A percentile compares a stretch with the other conserved stretches of the same genome.
Conservation (phyloP, 2,113 vertebrate genomes). For the Marmota flaviventris region DNA sequence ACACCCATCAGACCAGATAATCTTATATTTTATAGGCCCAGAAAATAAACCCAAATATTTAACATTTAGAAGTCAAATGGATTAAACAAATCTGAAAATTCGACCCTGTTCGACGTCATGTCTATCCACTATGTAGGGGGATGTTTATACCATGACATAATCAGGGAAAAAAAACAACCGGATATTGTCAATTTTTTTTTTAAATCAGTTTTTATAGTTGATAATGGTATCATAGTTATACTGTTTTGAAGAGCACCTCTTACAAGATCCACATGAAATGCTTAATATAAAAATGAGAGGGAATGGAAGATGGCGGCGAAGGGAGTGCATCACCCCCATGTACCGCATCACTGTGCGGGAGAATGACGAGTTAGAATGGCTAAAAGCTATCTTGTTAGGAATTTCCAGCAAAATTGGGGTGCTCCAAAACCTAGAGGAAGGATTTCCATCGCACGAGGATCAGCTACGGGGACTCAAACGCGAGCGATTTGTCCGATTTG, state of each 20-base stretch:
- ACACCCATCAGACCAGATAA: not conserved
- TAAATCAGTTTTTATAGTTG: not conserved
- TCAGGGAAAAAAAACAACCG: no score
- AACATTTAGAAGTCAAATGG: not conserved
- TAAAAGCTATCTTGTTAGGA: no score
- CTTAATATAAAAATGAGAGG: not conserved
- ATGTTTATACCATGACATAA: not conserved
- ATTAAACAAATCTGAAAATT: constrained; percentile 26
- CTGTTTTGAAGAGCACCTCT: not conserved
- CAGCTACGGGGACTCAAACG: no score
- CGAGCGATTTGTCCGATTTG: no score
- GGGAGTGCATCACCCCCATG: no score
- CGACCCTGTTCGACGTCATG: not conserved
- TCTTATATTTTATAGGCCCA: not conserved
- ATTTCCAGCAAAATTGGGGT: no score
- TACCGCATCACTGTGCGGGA: no score
- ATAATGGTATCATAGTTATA: no score
- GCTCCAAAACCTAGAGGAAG: no score
- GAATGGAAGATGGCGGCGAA: no score
- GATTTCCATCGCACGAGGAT: no score
- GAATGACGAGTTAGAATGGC: no score
- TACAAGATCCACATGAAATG: not conserved
- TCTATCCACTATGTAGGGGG: not conserved
- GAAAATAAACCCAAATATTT: constrained; percentile 34
- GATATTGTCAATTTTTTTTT: not conserved